phyloP scores from a whole-genome alignment of 2,888 invertebrate species.

The Trissolcus brochymenae region DNA sequence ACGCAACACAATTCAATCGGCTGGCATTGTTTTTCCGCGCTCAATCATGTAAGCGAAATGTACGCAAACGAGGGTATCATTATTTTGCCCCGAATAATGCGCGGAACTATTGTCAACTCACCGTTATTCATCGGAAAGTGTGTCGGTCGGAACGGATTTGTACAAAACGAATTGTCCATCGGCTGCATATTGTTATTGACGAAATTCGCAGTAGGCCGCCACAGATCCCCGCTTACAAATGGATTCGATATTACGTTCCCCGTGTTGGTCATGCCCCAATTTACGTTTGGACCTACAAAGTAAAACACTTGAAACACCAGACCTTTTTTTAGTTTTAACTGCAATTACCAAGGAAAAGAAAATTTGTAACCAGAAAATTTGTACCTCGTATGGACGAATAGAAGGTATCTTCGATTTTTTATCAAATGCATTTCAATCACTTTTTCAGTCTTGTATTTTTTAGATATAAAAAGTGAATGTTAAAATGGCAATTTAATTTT shows the following conservation, averaged over 20 bases:
- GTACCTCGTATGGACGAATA: no score
- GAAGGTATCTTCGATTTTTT: no score
- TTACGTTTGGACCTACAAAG: conserved; percentile 66
- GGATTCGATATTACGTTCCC: conserved; percentile 72
- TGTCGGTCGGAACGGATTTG: conserved; percentile 72
- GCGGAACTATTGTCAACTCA: conserved; percentile 52
- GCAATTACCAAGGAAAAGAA: no score
- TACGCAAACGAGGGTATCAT: conserved; percentile 14
- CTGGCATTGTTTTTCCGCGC: conserved; percentile 13
- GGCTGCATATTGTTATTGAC: conserved; percentile 72
- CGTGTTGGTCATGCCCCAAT: conserved; percentile 68
- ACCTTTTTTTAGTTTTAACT: no score
- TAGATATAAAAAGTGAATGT: no score
- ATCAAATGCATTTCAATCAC: no score
- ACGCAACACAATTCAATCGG: background rate
- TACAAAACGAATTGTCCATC: conserved; percentile 67
- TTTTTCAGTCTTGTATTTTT: no score
- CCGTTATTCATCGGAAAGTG: conserved; percentile 71
- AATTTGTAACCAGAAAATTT: no score
- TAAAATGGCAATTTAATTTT: no score
- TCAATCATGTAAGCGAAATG: conserved; percentile 19
- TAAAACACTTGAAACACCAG: background rate
- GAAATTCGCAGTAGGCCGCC: conserved; percentile 71
- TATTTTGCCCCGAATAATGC: conserved; percentile 16
- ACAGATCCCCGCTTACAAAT: conserved; percentile 68